Evolutionary conservation across 2,113 vertebrate genomes (phyloP), one percentile per base, ranked within the genome.

Genomic region (Gymnogyps californianus): DNA sequence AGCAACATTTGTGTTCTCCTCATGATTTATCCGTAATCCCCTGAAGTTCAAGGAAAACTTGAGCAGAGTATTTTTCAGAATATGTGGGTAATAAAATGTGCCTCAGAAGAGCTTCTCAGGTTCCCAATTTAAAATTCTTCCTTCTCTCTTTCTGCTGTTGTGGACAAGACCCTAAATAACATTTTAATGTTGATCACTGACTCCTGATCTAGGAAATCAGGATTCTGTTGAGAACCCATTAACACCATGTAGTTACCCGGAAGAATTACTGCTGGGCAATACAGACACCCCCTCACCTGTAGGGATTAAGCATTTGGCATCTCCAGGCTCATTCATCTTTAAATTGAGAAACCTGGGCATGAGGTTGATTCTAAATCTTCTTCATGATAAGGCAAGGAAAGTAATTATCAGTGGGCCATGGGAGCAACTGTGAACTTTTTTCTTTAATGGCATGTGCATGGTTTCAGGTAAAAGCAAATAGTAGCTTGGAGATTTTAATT

Each of bases 41-140:
- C 64, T 57, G 42, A 96, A 93, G 57, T 91, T 93, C 89, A 87
- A 93, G 81, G 77, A 91, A 95, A 96, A 89, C 75, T 67, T 80
- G 67, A 69, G 25, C 62, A 94, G 74, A 87, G 49, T 77, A 42
- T 61, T 83, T 90, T 95, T 92, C 86, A 70, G 74, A 82, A 85
- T 76, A 75, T 71, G 87, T 32, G 31, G 40, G 69, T 87, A 89
- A 92, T 89, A 86, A 89, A 87, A 84, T 83, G 52, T 55, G 64
- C 62, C 88, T 93, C 87, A 86, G 74, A 94, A 88, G 64, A 70
- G 29, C 51, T 82, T 61, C 84, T 77, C 11, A 32, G 55, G 12
- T 90, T 94, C 82, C 40, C 22, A 69, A 57, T 92, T 93, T 89
- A 90, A 87, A 92, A 87, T n/a, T 66, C 67, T 81, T 71, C 14